A percentile compares a stretch with the other conserved stretches of the same genome.
Evolutionary conservation across 2,113 vertebrate species (phyloP).

Genomic region (Erythrocebus patas): DNA sequence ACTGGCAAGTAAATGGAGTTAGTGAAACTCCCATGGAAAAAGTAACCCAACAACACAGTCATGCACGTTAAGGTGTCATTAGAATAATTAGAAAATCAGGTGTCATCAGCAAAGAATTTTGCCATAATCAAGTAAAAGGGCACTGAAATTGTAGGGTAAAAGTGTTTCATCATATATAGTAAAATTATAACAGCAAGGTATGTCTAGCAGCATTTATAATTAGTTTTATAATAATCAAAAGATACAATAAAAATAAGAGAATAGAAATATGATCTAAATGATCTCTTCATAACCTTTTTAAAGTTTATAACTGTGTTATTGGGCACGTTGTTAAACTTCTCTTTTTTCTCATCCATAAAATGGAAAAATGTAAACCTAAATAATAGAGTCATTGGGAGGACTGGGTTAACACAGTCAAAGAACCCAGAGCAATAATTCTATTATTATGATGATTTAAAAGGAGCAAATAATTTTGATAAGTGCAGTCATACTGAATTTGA

Average conservation of each 20-base stretch:
- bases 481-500: not conserved
- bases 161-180: not conserved
- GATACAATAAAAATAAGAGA: not conserved
- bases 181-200: not conserved
- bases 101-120: not conserved
- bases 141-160: not conserved
- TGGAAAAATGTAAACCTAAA: not conserved
- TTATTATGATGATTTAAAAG: not conserved
- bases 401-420: not conserved
- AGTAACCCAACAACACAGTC: not conserved
- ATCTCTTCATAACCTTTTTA: not conserved
- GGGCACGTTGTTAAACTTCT: not conserved
- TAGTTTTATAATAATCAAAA: not conserved
- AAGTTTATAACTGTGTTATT: not conserved
- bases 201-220: not conserved
- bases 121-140: not conserved
- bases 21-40: not conserved
- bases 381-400: not conserved
- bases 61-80: not conserved
- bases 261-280: not conserved
- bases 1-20: not conserved
- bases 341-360: not conserved
- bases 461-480: not conserved
- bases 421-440: not conserved
- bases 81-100: no score